phyloP scores from a whole-genome alignment of 2,888 invertebrate species.

The Lagria hirta region DNA sequence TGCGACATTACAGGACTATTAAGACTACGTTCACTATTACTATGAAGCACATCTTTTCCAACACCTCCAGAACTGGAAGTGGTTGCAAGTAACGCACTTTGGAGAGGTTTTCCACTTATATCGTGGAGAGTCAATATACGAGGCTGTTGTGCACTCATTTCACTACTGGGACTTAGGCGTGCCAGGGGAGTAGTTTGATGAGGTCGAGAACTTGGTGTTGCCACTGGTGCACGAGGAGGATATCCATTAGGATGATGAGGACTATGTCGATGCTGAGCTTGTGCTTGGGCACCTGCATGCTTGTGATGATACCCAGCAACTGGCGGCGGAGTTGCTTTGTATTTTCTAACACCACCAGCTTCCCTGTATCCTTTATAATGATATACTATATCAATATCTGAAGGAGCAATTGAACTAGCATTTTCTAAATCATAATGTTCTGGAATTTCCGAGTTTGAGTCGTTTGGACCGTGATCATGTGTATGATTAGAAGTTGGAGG shows the following conservation, averaged over 20 bases:
- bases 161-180: slow-evolving; percentile 87
- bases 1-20: slow-evolving; percentile 94
- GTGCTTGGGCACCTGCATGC: slow-evolving; percentile 65
- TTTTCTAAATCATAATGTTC: slow-evolving; percentile 97
- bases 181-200: slow-evolving; percentile 91
- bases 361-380: slow-evolving; percentile 95
- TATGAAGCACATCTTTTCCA: slow-evolving; percentile 85
- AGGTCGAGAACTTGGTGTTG: slow-evolving; percentile 69
- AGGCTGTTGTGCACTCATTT: slow-evolving; percentile 87
- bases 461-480: slow-evolving; percentile 73
- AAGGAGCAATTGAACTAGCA: slow-evolving; percentile 95
- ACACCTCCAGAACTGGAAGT: slow-evolving; percentile 87
- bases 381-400: slow-evolving; percentile 94
- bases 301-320: slow-evolving; percentile 78
- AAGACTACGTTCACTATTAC: slow-evolving; percentile 87
- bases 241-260: slow-evolving; percentile 75
- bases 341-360: slow-evolving; percentile 79
- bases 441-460: slow-evolving; percentile 77
- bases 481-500: slow-evolving; percentile 72
- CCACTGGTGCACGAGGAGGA: slow-evolving; percentile 72
- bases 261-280: slow-evolving; percentile 75
- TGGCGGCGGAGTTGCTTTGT: slow-evolving; percentile 83
- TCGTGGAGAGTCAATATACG: slow-evolving; percentile 90
- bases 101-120: slow-evolving; percentile 89
- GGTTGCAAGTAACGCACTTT: slow-evolving; percentile 85